Conservation (phyloP, 2,113 vertebrate genomes). For the Coregonus clupeaformis region DNA sequence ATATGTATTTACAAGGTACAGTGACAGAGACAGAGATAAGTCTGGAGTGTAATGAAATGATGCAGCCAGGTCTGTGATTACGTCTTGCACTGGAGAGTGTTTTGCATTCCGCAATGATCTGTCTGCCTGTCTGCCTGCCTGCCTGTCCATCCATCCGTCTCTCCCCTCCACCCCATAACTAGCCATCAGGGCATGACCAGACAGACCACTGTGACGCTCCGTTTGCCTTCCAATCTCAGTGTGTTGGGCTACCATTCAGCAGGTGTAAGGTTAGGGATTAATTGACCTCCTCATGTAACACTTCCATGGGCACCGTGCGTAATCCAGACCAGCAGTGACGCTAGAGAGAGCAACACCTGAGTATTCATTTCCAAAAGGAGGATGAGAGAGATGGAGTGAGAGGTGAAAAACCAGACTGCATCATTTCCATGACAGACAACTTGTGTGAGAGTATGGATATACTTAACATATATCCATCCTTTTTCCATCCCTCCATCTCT, state of each 20-base stretch:
- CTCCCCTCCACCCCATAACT: background rate
- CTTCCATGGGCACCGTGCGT: no score
- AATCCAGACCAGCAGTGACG: no score
- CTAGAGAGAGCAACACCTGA: no score
- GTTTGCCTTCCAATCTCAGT: background rate
- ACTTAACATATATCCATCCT: background rate
- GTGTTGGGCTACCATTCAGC: background rate
- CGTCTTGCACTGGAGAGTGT: no score
- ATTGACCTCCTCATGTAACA: background rate
- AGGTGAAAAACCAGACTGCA: no score
- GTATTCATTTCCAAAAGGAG: no score
- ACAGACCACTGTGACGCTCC: background rate
- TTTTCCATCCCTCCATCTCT: conserved; percentile 2
- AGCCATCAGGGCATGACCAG: background rate
- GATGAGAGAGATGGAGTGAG: no score
- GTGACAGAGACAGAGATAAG: conserved; percentile 52
- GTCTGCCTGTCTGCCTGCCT: conserved; percentile 3
- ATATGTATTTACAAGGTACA: conserved; percentile 64
- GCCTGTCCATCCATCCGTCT: conserved; percentile 6
- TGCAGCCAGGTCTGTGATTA: conserved; percentile 34
- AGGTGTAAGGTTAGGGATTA: background rate
- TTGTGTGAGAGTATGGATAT: background rate
- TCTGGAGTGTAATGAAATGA: conserved; percentile 58
- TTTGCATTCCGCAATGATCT: conserved; percentile 9
- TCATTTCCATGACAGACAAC: no score